These are phyloP conservation scores for Monarcha castaneiventris DNA, from an alignment of 2,113 vertebrate species.

Conservation along the genomic window DNA sequence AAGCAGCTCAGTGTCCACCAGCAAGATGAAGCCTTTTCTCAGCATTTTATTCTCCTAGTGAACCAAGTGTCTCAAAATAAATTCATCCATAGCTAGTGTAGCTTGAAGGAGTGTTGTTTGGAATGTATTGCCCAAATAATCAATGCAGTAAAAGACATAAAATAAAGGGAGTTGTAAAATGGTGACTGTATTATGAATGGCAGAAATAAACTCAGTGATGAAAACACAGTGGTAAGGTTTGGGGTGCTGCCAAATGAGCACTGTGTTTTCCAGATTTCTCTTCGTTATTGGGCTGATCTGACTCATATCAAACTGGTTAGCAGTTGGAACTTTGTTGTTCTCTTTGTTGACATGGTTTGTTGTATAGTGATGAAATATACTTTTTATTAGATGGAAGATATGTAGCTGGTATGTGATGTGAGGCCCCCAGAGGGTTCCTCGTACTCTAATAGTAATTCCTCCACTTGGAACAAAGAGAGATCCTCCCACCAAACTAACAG, in stretches of 20 bases:
- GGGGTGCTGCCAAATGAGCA: neutral
- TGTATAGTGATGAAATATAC: neutral
- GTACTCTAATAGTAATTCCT: neutral
- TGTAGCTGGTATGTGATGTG: neutral
- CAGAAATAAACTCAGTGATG: neutral
- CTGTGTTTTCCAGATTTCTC: neutral
- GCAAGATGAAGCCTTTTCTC: neutral
- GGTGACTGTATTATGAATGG: neutral
- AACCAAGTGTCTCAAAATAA: neutral
- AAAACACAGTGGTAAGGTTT: neutral
- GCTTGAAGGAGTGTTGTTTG: neutral
- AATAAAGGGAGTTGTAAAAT: neutral
- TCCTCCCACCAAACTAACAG: conserved; percentile 19
- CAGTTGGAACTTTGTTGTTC: neutral
- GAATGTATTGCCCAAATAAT: neutral
- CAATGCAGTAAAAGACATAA: neutral
- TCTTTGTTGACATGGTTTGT: neutral
- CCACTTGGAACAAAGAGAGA: neutral
- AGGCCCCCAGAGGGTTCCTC: neutral
- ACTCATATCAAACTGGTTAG: neutral
- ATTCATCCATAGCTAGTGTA: neutral
- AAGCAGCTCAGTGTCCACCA: neutral
- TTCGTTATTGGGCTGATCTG: neutral
- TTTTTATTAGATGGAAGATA: neutral
- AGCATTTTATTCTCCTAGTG: neutral